A percentile compares a stretch with the other conserved stretches of the same genome.
Evolutionary conservation across 2,888 invertebrate species (phyloP).

Genomic region (Gnatocerus cornutus): DNA sequence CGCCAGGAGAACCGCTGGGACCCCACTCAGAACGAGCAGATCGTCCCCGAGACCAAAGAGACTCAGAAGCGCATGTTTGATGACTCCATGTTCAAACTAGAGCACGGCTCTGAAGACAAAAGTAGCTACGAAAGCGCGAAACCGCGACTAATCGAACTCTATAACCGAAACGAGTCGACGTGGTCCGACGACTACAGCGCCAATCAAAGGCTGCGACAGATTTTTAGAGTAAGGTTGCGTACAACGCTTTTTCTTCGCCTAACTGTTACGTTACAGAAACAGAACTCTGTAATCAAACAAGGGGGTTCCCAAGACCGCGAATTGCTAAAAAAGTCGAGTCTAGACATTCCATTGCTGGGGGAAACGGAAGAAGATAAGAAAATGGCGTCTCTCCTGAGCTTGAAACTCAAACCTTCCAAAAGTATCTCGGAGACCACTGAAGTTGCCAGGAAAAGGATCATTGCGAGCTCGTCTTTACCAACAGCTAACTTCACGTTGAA

Average conservation of each 20-base stretch:
- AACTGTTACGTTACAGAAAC: slow-evolving; percentile 72
- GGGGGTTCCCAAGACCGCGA: slow-evolving; percentile 76
- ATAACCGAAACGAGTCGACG: slow-evolving; percentile 84
- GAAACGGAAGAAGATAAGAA: slow-evolving; percentile 87
- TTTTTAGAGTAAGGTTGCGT: slow-evolving; percentile 83
- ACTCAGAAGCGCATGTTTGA: slow-evolving; percentile 91
- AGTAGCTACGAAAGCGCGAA: slow-evolving; percentile 80
- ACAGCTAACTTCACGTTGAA: slow-evolving; percentile 63
- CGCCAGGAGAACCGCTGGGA: slow-evolving; percentile 99
- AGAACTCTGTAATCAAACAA: slow-evolving; percentile 84
- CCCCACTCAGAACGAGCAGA: slow-evolving; percentile 94
- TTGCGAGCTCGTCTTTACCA: slow-evolving; percentile 66
- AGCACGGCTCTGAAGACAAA: slow-evolving; percentile 90
- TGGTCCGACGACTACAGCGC: slow-evolving; percentile 96
- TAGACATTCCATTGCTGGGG: slow-evolving; percentile 84
- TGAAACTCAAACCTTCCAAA: slow-evolving; percentile 77
- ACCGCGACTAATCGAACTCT: slow-evolving; percentile 83
- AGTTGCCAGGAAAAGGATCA: slow-evolving; percentile 63
- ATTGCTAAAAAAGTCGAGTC: slow-evolving; percentile 82
- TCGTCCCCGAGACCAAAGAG: slow-evolving; percentile 93
- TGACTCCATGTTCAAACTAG: slow-evolving; percentile 98
- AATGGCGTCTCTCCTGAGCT: slow-evolving; percentile 83
- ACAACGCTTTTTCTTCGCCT: background rate
- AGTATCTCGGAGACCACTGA: slow-evolving; percentile 75
- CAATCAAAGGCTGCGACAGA: slow-evolving; percentile 87